phyloP scores from a whole-genome alignment of 37 sponge, comb jelly and placozoan species.

The Spongilla lacustris region DNA sequence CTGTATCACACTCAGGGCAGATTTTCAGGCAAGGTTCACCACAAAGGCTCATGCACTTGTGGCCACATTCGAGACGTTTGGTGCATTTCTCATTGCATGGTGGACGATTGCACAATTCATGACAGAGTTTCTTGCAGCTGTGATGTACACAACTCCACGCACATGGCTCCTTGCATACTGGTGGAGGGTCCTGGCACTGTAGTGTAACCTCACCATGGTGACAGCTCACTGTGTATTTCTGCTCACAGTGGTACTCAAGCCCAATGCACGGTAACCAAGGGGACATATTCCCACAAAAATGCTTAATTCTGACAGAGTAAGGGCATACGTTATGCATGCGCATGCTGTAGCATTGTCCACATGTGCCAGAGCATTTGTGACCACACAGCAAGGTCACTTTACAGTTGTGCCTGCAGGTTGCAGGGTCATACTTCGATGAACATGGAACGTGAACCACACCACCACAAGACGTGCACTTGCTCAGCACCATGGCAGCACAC shows the following conservation, averaged over 20 bases:
- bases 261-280: not conserved
- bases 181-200: not conserved
- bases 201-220: constrained; percentile 2
- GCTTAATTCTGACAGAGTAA: not conserved
- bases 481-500: not conserved
- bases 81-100: constrained; percentile 59
- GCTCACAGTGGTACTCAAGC: not conserved
- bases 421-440: not conserved
- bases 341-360: constrained; percentile 36
- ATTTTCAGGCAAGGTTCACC: constrained; percentile 71
- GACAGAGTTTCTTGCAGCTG: constrained; percentile 53
- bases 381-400: constrained; percentile 57
- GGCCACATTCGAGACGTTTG: constrained; percentile 55
- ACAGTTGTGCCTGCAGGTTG: constrained; percentile 39
- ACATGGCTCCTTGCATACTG: constrained; percentile 36
- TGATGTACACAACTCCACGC: constrained; percentile 38
- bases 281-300: constrained; percentile 49
- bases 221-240: constrained; percentile 5
- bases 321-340: constrained; percentile 43
- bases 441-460: constrained; percentile 19
- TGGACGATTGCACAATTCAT: constrained; percentile 59
- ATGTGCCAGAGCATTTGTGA: constrained; percentile 61
- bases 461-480: constrained; percentile 27
- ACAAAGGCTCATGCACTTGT: constrained; percentile 71
- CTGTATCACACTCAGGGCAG: constrained; percentile 44